Evolutionary conservation across 1,140 invertebrate genomes (phyloP).

Genomic region (Bombus difficillimus): DNA sequence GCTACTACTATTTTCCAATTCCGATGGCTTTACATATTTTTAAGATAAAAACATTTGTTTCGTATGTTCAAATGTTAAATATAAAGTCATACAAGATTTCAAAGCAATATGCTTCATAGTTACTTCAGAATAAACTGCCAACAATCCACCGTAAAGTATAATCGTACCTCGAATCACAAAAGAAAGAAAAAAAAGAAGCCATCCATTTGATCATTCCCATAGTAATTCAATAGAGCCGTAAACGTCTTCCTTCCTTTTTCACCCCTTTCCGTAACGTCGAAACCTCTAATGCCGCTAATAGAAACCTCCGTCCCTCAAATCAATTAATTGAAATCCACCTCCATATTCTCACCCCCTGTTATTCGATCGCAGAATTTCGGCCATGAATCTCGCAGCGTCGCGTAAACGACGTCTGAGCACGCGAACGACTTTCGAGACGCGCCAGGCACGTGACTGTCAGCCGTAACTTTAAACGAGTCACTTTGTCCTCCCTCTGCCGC

Average conservation of each 20-base stretch:
- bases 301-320: slow-evolving; percentile 14
- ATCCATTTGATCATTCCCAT: background rate
- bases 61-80: too few species aligned
- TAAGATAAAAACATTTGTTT: too few species aligned
- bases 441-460: slow-evolving; percentile 45
- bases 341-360: background rate
- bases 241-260: background rate
- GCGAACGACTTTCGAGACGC: slow-evolving; percentile 47
- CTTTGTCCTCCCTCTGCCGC: slow-evolving; percentile 11
- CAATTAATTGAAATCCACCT: slow-evolving; percentile 35
- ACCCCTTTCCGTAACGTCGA: background rate
- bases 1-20: too few species aligned
- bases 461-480: slow-evolving; percentile 55
- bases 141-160: too few species aligned
- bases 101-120: too few species aligned
- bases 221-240: slow-evolving; percentile 6
- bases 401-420: slow-evolving; percentile 42
- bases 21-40: too few species aligned
- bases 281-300: background rate
- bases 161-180: too few species aligned
- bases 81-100: too few species aligned
- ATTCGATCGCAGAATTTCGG: slow-evolving; percentile 33
- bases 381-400: slow-evolving; percentile 15
- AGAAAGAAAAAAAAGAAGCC: background rate
- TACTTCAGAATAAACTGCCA: too few species aligned